These are phyloP conservation scores for Eristalis tenax DNA, from an alignment of 2,888 invertebrate species.

Conservation along the genomic window DNA sequence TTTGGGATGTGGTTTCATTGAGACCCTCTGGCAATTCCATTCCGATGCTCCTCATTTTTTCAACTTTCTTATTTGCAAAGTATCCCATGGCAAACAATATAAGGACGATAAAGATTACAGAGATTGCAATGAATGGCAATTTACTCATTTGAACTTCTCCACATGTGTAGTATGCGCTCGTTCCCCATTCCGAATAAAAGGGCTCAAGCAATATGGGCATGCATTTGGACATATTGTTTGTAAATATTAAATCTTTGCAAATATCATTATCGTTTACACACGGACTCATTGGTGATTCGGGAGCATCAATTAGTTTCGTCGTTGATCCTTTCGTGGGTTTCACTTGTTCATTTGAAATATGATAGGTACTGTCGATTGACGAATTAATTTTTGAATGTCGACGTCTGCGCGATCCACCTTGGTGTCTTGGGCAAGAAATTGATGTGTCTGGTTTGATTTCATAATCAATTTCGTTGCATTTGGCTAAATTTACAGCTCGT, in stretches of 20 bases:
- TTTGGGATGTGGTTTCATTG: slow-evolving; percentile 72
- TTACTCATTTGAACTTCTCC: slow-evolving; percentile 69
- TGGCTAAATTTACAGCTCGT: slow-evolving; percentile 78
- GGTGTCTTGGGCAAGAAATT: slow-evolving; percentile 21
- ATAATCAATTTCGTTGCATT: slow-evolving; percentile 71
- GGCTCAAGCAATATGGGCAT: slow-evolving; percentile 53
- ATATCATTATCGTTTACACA: slow-evolving; percentile 9
- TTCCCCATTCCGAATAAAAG: slow-evolving; percentile 75
- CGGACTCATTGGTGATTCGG: not conserved
- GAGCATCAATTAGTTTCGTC: not conserved
- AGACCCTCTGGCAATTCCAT: slow-evolving; percentile 75
- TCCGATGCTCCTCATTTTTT: slow-evolving; percentile 77
- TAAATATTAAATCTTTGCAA: slow-evolving; percentile 37
- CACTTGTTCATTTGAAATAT: slow-evolving; percentile 30
- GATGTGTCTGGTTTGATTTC: slow-evolving; percentile 63
- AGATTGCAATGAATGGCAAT: slow-evolving; percentile 72
- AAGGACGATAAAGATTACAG: slow-evolving; percentile 58
- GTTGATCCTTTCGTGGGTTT: slow-evolving; percentile 22
- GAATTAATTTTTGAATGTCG: slow-evolving; percentile 73
- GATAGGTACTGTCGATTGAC: slow-evolving; percentile 52
- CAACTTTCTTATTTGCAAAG: slow-evolving; percentile 73
- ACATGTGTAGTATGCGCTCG: slow-evolving; percentile 72
- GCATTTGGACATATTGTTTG: not conserved
- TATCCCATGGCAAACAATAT: slow-evolving; percentile 62
- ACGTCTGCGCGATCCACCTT: slow-evolving; percentile 47